Evolutionary conservation across 2,113 vertebrate species (phyloP).

Genomic region (Leuciscus idus): DNA sequence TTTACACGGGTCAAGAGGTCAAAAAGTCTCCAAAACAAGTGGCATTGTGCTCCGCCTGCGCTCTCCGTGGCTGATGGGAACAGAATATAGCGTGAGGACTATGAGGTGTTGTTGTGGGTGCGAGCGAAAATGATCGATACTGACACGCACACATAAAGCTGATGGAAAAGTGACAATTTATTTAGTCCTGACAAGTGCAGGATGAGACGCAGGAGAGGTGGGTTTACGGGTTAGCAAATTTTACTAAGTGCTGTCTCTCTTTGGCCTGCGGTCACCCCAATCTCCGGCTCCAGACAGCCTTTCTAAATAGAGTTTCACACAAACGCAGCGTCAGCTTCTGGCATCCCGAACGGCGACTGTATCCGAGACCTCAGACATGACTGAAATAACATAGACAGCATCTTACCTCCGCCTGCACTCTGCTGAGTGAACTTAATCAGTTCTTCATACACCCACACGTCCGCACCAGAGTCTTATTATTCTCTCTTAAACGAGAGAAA

Average conservation of each 20-base stretch:
- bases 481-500: neutral
- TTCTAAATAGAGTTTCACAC: conserved; percentile 30
- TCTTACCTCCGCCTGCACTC: conserved; percentile 2
- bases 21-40: conserved; percentile 15
- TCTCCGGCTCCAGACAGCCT: conserved; percentile 46
- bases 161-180: conserved; percentile 22
- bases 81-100: neutral
- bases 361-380: conserved; percentile 32
- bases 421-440: conserved; percentile 21
- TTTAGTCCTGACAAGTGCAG: conserved; percentile 24
- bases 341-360: neutral
- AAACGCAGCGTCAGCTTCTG: conserved; percentile 26
- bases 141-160: conserved; percentile 17
- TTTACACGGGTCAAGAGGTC: conserved; percentile 7
- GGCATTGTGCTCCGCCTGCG: neutral
- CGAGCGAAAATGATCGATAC: neutral
- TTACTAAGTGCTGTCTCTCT: conserved; percentile 20
- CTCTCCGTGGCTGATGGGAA: neutral
- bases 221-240: conserved; percentile 1
- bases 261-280: conserved; percentile 27
- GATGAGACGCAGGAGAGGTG: conserved; percentile 12
- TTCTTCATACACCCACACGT: neutral
- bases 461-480: neutral
- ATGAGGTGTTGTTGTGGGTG: neutral
- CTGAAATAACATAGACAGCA: conserved; percentile 36